These are phyloP conservation scores for Drosophila putrida DNA, from an alignment of 2,888 invertebrate genomes.

Conservation along the genomic window DNA sequence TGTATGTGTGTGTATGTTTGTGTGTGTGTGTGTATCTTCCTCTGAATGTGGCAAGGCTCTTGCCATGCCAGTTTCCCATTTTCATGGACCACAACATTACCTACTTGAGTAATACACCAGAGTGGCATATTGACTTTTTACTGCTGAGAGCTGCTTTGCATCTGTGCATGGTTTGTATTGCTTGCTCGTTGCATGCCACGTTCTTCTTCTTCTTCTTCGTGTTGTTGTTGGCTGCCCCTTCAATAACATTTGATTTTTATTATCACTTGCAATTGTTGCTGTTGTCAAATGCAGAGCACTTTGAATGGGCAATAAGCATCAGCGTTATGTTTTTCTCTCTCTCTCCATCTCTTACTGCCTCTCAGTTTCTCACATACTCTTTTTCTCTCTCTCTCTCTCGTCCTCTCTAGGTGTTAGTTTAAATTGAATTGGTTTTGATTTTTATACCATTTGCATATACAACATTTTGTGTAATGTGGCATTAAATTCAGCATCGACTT, in stretches of 20 bases:
- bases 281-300: slow-evolving; percentile 43
- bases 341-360: background rate
- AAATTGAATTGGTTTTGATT: slow-evolving; percentile 70
- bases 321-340: slow-evolving; percentile 37
- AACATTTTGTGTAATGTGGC: slow-evolving; percentile 49
- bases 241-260: slow-evolving; percentile 77
- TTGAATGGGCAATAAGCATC: slow-evolving; percentile 56
- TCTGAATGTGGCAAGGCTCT: slow-evolving; percentile 35
- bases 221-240: slow-evolving; percentile 25
- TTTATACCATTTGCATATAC: slow-evolving; percentile 26
- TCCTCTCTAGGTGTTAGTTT: background rate
- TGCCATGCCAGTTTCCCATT: slow-evolving; percentile 43
- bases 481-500: slow-evolving; percentile 52
- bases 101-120: slow-evolving; percentile 69
- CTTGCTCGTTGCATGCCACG: slow-evolving; percentile 16
- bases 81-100: slow-evolving; percentile 60
- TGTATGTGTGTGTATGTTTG: background rate
- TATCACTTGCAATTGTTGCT: slow-evolving; percentile 71
- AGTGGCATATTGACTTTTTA: slow-evolving; percentile 70
- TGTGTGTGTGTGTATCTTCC: background rate
- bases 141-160: slow-evolving; percentile 35
- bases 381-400: background rate
- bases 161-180: slow-evolving; percentile 11
- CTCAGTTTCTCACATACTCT: background rate
- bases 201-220: slow-evolving; percentile 7